Evolutionary conservation across 2,797 vertebrate species (phyloP).

Genomic region (Mionectes olivaceus): DNA sequence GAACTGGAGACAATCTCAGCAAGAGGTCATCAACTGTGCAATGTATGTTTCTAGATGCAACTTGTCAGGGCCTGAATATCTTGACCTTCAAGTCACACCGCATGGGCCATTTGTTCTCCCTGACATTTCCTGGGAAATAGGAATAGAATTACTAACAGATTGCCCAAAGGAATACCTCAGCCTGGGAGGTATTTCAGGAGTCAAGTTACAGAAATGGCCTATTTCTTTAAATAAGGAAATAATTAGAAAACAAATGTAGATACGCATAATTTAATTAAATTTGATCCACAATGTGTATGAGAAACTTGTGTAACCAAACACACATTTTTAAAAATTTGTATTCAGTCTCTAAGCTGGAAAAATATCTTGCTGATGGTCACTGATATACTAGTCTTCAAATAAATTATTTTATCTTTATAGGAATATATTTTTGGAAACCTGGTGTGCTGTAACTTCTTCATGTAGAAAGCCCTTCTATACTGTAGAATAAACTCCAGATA

Average conservation of each 20-base stretch:
- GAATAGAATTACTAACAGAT: slow-evolving; percentile 9
- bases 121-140: slow-evolving; percentile 36
- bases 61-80: not conserved
- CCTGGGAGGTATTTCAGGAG: not conserved
- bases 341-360: not conserved
- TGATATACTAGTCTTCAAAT: not conserved
- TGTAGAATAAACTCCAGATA: not conserved
- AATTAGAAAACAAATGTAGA: slow-evolving; percentile 29
- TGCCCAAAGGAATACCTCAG: not conserved
- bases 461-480: not conserved
- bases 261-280: not conserved
- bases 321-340: not conserved
- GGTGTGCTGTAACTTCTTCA: not conserved
- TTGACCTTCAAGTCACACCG: slow-evolving; percentile 6
- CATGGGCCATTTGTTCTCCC: slow-evolving; percentile 21
- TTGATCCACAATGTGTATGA: not conserved
- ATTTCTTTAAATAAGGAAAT: not conserved
- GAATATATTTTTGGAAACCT: not conserved
- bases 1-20: not conserved
- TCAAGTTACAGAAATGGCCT: not conserved
- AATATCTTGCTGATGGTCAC: not conserved
- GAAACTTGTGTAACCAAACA: not conserved
- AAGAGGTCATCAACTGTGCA: not conserved
- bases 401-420: not conserved
- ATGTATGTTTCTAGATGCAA: not conserved